Evolutionary conservation across 2,113 vertebrate genomes (phyloP), one percentile per base, ranked within the genome.

Genomic region (Todiramphus saurophagus): DNA sequence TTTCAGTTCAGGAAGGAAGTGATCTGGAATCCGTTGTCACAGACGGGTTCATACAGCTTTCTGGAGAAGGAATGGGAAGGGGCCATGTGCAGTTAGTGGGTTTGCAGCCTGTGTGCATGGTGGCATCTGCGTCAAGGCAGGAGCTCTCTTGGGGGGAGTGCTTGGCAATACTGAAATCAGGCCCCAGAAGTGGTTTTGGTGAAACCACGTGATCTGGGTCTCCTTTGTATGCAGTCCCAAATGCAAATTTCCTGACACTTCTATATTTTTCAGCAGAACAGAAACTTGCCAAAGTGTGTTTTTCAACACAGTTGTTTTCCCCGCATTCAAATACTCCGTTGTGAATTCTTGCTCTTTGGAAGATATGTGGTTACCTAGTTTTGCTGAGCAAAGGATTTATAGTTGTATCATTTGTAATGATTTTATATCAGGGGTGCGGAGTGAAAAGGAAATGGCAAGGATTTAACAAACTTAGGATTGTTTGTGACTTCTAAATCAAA

Each of bases 401-500:
- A 80, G 53, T 70, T 59, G 5, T 73, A 59, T 83, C 37, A 20
- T 62, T 87, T 70, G 72, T 91, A 80, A n/a, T 7, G 8, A 67
- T 81, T 23, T 66, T 63, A 28, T 39, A 43, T 83, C 59, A 77
- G 59, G 28, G 46, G 77, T 77, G 10, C 35, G 25, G 70, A 56
- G 43, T n/a, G 35, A 88, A 95, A 68, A 67, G 59, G 58, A 87
- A 88, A 84, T n/a, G 35, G 39, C 60, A 80, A 53, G 31, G 46
- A 81, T 64, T 82, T 78, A 80, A 50, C 43, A 92, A 91, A 89
- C 37, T 23, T 48, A 23, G 28, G 75, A 89, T 83, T 94, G n/a
- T 70, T 95, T 89, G 75, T 66, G 75, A 91, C 68, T 94, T 94
- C 83, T 35, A 59, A 89, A 67, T 53, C 51, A 53, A 59, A 89